Evolutionary conservation across 2,797 vertebrate genomes (phyloP).

Genomic region (Paguma larvata): DNA sequence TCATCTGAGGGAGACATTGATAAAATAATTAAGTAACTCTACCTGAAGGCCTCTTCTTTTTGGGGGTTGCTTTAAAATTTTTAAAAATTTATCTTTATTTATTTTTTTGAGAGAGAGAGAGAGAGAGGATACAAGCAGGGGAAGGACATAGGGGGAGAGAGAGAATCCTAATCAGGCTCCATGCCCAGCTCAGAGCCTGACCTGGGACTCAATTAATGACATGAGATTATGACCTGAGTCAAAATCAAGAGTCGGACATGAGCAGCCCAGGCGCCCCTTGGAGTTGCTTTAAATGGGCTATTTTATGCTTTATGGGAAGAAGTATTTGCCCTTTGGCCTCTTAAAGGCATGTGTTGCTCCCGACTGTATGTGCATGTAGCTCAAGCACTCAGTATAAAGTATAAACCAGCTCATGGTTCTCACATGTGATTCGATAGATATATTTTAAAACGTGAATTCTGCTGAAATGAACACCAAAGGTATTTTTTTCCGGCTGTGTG

Average conservation of each 20-base stretch:
- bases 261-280: not conserved
- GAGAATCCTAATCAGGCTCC: not conserved
- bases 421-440: not conserved
- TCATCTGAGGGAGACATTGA: not conserved
- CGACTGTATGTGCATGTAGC: rapidly evolving
- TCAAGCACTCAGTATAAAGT: not conserved
- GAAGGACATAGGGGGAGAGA: not conserved
- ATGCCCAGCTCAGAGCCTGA: not conserved
- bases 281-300: not conserved
- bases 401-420: not conserved
- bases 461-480: not conserved
- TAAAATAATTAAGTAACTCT: not conserved
- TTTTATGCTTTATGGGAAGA: not conserved
- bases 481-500: not conserved
- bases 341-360: not conserved
- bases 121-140: not conserved
- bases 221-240: not conserved
- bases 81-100: not conserved
- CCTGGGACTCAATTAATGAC: no score
- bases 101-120: not conserved
- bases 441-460: not conserved
- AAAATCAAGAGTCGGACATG: not conserved
- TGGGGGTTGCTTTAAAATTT: not conserved
- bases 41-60: not conserved
- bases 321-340: no score